These are phyloP conservation scores for Hydropsyche tenuis DNA, from an alignment of 1,140 invertebrate species.

Conservation along the genomic window DNA sequence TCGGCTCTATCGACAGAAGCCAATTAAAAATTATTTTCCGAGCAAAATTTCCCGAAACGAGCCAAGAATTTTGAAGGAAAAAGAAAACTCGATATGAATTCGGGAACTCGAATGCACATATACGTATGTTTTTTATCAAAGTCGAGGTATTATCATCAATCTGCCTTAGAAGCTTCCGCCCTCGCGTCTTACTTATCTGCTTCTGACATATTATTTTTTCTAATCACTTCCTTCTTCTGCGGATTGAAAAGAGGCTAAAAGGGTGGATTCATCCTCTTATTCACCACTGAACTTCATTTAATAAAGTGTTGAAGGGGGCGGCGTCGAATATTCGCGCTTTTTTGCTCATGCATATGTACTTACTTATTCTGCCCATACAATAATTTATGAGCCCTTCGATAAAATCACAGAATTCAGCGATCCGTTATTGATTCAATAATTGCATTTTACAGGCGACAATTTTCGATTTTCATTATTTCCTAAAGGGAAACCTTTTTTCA, in stretches of 20 bases:
- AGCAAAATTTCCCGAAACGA: not conserved
- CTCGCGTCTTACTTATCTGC: conserved; percentile 36
- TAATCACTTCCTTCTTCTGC: conserved; percentile 38
- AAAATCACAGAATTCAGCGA: conserved; percentile 9
- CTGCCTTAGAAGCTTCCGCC: conserved; percentile 20
- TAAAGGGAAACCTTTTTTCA: not conserved
- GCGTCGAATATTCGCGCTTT: conserved; percentile 4
- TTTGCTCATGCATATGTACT: not conserved
- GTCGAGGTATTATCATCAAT: conserved; percentile 10
- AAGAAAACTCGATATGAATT: not conserved
- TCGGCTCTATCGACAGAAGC: conserved; percentile 33
- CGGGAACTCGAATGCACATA: not conserved
- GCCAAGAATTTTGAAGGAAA: too few relatives aligned
- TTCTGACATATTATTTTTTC: conserved; percentile 40
- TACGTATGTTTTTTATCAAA: not conserved
- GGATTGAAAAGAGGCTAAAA: conserved; percentile 37
- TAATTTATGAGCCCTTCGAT: not conserved
- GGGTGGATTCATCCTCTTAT: conserved; percentile 29
- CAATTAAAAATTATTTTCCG: conserved; percentile 40
- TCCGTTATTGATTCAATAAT: conserved; percentile 24
- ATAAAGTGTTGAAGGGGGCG: conserved; percentile 16
- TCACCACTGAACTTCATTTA: conserved; percentile 19
- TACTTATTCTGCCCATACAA: not conserved
- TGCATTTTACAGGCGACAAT: not conserved
- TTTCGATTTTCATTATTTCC: too few relatives aligned